phyloP scores from a whole-genome alignment of 2,113 vertebrate genomes.

The Platysteira castanea region DNA sequence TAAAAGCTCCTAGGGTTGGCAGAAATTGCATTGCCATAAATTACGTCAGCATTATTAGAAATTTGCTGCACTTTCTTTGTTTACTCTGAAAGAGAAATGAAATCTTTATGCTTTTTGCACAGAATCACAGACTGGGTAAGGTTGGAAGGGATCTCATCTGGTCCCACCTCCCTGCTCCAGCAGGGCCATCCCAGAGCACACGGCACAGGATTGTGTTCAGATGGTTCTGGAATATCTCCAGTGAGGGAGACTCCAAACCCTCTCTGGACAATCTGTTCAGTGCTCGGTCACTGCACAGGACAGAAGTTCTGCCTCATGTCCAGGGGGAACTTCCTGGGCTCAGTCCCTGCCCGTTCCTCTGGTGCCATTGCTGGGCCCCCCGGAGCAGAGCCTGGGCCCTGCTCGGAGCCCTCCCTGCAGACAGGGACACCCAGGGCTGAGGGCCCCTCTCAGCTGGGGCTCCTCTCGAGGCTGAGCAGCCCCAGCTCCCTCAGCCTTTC shows the following conservation, averaged over 20 bases:
- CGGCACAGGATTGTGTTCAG: not conserved
- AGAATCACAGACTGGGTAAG: not conserved
- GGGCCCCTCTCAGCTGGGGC: not conserved
- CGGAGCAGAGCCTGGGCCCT: not conserved
- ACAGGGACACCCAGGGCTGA: not conserved
- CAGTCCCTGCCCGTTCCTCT: not conserved
- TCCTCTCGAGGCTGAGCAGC: not conserved
- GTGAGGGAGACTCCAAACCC: not conserved
- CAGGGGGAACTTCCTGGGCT: not conserved
- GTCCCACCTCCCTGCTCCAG: not conserved
- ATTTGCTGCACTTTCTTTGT: not conserved
- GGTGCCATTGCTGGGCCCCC: not conserved
- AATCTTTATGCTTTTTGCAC: not conserved
- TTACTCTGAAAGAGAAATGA: not conserved
- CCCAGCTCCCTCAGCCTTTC: not conserved
- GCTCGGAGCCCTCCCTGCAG: not conserved
- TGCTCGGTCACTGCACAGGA: fast-evolving
- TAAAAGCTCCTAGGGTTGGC: not conserved
- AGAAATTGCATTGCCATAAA: not conserved
- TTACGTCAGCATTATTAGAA: not conserved
- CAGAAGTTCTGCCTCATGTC: not conserved
- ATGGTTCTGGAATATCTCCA: fast-evolving
- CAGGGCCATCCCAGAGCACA: not conserved
- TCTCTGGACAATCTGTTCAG: not conserved
- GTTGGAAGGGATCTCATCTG: not conserved